Evolutionary conservation across 2,797 vertebrate species (phyloP).

Genomic region (Gadopsis bispinosus): DNA sequence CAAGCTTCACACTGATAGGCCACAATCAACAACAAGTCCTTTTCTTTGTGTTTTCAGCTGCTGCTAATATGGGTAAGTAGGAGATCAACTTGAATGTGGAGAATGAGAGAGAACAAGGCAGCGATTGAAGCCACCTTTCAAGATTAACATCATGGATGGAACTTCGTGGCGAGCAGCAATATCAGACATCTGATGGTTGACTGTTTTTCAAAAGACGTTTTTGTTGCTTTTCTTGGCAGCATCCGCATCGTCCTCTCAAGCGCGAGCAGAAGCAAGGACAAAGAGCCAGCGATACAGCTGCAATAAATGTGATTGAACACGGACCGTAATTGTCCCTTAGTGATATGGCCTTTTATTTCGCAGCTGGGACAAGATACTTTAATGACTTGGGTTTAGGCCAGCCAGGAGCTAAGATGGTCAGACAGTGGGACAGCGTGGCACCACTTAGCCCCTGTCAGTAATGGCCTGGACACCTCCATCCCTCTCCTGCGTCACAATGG

Average conservation of each 20-base stretch:
- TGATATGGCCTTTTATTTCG: slow-evolving; percentile 76
- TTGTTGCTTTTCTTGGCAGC: slow-evolving; percentile 27
- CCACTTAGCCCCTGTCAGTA: slow-evolving; percentile 80
- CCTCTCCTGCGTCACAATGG: slow-evolving; percentile 53
- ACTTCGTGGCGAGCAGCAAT: not conserved
- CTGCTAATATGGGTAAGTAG: not conserved
- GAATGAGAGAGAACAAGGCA: not conserved
- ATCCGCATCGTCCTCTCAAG: slow-evolving; percentile 39
- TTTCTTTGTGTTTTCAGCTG: slow-evolving; percentile 1
- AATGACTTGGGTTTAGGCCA: slow-evolving; percentile 81
- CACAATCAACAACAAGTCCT: not conserved
- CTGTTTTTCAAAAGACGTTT: slow-evolving; percentile 27
- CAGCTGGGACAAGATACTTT: slow-evolving; percentile 74
- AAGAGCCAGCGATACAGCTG: slow-evolving; percentile 60
- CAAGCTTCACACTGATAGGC: slow-evolving; percentile 36
- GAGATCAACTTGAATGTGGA: slow-evolving; percentile 19
- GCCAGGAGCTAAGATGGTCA: slow-evolving; percentile 63
- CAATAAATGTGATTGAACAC: slow-evolving; percentile 70
- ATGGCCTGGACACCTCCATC: slow-evolving; percentile 69
- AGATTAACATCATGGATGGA: slow-evolving; percentile 21
- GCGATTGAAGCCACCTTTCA: slow-evolving; percentile 33
- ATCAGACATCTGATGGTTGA: slow-evolving; percentile 19
- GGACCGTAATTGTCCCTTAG: slow-evolving; percentile 65
- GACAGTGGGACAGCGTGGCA: slow-evolving; percentile 71
- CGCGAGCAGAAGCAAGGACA: slow-evolving; percentile 45